Evolutionary conservation across 2,113 vertebrate species (phyloP), one percentile per base, ranked within the genome.

Genomic region (Cavia porcellus): DNA sequence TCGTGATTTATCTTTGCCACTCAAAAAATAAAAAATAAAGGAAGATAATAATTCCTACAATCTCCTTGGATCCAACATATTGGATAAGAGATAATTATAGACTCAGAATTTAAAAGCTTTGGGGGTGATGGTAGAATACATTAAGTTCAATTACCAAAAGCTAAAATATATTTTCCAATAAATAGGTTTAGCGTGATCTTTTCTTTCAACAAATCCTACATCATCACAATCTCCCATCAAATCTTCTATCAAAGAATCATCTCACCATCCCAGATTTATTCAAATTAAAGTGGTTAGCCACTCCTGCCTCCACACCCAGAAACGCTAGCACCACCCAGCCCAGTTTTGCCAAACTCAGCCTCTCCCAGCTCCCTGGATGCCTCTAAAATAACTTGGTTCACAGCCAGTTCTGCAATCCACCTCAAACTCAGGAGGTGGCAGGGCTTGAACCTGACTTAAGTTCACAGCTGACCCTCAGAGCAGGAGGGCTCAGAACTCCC

Each of bases 291-390:
- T 8, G 15, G 97, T 97, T 94, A 97, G 81, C 96, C 95, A 95
- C 81, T 96, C 92, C 89, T 59, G 89, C 84, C 85, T 96, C 97
- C 97, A 98, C 97, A 96, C 98, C 96, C 95, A 97, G 97, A 66
- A 95, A 77, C 59, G 72, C 30, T 24, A 45, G 93, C 92, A 92
- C 92, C 95, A 97, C 97, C 97, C 96, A 95, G 88, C 62, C 62
- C 10, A 66, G 90, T 90, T 98, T 61, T 55, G 72, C 90, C 68
- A 55, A 95, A 92, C 92, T 93, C 77, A 66, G 96, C 96, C 93
- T 97, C 97, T 97, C 97, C 96, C 96, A 97, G 42, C 70, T 94
- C 95, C 70, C 89, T 45, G 45, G 93, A 94, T 92, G 66, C 77
- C 92, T 97, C 96, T 93, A 94, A 96, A 97, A 82, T 70, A 96